These are phyloP conservation scores for Helobdella robusta DNA, from an alignment of 2,888 invertebrate species.

Conservation along the genomic window DNA sequence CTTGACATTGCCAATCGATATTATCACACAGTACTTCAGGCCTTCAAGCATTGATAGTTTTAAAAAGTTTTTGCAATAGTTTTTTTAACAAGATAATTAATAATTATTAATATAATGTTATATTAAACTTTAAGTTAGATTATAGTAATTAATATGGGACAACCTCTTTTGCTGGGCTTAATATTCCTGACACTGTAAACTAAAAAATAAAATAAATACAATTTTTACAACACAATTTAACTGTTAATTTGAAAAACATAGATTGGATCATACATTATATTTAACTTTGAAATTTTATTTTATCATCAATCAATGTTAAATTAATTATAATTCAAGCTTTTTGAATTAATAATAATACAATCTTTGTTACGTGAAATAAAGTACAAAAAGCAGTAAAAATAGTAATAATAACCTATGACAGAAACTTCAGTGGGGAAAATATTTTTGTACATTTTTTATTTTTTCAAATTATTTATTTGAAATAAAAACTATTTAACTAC, in stretches of 20 bases:
- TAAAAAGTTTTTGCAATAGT: not conserved
- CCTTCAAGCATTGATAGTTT: not conserved
- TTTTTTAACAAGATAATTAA: not conserved
- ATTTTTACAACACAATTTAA: too few species aligned
- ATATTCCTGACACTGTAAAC: conserved; percentile 17
- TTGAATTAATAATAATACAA: not conserved
- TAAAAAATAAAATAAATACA: not conserved
- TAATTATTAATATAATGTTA: not conserved
- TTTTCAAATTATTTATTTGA: too few species aligned
- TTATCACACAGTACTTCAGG: conserved; percentile 45
- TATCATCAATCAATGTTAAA: too few species aligned
- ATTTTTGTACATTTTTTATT: not conserved
- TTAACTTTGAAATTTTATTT: too few species aligned
- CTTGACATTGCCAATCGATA: conserved; percentile 44
- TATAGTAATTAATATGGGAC: too few species aligned
- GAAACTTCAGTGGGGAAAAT: conserved; percentile 21
- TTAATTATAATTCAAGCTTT: too few species aligned
- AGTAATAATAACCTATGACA: conserved; percentile 2
- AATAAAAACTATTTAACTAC: too few species aligned
- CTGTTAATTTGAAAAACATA: too few species aligned
- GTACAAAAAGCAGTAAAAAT: not conserved
- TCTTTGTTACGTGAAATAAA: not conserved
- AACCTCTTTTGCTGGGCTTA: conserved; percentile 14
- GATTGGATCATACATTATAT: too few species aligned
- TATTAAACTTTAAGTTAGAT: too few species aligned